Percentiles rank a stretch among this genome's conserved stretches.
These are phyloP conservation scores for Nesospiza acunhae DNA, from an alignment of 2,113 vertebrate species.

Conservation along the genomic window DNA sequence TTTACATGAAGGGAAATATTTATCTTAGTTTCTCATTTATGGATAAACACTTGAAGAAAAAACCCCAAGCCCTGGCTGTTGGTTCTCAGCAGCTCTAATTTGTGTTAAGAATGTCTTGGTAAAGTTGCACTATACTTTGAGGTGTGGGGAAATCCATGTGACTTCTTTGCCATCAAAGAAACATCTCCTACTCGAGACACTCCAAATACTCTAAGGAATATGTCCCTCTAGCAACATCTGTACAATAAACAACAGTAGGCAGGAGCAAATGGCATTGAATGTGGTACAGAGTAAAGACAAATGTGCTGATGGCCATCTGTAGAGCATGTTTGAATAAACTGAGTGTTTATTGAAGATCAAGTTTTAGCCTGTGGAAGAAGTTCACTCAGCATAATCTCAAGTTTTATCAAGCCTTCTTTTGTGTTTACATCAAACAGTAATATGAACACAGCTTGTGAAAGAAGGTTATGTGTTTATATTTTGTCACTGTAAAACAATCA, in stretches of 20 bases:
- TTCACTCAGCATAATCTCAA: neutral
- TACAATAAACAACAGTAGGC: neutral
- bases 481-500: neutral
- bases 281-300: neutral
- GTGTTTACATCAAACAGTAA: neutral
- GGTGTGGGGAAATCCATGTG: neutral
- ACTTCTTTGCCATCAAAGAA: neutral
- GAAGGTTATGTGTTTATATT: neutral
- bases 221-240: neutral
- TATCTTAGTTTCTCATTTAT: neutral
- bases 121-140: neutral
- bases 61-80: neutral
- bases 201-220: neutral
- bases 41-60: neutral
- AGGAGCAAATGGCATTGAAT: neutral
- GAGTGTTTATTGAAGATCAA: neutral
- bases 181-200: neutral
- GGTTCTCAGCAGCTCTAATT: neutral
- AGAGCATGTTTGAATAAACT: neutral
- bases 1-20: neutral
- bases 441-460: neutral
- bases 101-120: neutral
- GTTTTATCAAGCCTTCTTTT: neutral
- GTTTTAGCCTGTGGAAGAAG: neutral
- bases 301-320: neutral